phyloP scores from a whole-genome alignment of 2,888 invertebrate species.

The Prosapia bicincta region DNA sequence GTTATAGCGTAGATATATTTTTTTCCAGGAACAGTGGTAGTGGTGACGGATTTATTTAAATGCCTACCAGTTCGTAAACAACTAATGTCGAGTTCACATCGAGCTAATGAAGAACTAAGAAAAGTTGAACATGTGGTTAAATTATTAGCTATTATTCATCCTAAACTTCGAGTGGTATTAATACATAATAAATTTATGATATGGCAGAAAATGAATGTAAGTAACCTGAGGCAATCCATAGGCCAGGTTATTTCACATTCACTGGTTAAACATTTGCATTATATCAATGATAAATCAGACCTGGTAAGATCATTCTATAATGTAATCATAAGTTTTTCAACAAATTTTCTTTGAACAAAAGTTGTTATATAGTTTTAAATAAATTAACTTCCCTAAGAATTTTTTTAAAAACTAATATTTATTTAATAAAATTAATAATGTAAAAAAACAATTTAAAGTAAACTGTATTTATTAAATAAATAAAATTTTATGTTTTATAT shows the following conservation, averaged over 20 bases:
- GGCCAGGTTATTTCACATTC: conserved; percentile 41
- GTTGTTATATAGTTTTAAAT: no score
- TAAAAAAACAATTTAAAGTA: no score
- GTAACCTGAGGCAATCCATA: conserved; percentile 44
- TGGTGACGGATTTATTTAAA: conserved; percentile 52
- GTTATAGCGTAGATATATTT: no score
- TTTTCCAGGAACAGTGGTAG: conserved; percentile 53
- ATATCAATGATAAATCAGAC: conserved; percentile 16
- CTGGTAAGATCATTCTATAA: not conserved
- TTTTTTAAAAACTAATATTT: no score
- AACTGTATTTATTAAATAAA: no score
- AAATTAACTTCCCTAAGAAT: no score
- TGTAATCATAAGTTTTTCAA: not conserved
- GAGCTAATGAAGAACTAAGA: conserved; percentile 52
- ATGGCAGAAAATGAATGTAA: conserved; percentile 50
- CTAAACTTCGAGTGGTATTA: conserved; percentile 48
- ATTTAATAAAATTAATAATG: no score
- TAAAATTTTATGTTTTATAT: no score
- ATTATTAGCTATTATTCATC: conserved; percentile 51
- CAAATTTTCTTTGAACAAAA: not conserved
- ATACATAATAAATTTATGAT: conserved; percentile 49
- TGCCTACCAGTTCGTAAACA: conserved; percentile 56
- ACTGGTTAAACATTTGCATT: conserved; percentile 33
- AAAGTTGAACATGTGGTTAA: conserved; percentile 52
- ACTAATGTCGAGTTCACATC: conserved; percentile 48